Evolutionary conservation across 2,113 vertebrate species (phyloP).

Genomic region (Scytalopus superciliaris): DNA sequence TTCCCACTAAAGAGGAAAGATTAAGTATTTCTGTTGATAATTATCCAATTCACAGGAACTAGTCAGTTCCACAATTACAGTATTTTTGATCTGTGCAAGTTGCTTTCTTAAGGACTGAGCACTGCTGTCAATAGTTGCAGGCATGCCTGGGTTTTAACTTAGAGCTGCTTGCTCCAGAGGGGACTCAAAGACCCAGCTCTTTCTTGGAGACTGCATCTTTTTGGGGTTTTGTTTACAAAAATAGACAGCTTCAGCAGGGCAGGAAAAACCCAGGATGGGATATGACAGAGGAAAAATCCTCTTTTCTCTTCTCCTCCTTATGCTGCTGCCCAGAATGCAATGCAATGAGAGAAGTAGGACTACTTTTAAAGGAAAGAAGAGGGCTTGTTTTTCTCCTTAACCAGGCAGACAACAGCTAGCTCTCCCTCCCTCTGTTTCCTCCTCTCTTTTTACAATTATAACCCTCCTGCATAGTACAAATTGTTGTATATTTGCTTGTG

Average conservation of each 20-base stretch:
- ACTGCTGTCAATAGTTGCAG: not conserved
- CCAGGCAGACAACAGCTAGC: not conserved
- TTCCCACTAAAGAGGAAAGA: not conserved
- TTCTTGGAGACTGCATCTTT: not conserved
- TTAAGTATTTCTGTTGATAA: not conserved
- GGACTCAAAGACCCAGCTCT: fast-evolving
- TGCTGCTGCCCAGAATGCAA: not conserved
- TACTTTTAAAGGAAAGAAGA: not conserved
- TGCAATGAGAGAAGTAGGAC: not conserved
- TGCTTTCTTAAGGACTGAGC: not conserved
- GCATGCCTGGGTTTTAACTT: not conserved
- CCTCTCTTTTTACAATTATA: not conserved
- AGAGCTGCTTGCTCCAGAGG: not conserved
- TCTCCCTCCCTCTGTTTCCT: not conserved
- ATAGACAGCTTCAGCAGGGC: not conserved
- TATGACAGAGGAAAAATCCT: not conserved
- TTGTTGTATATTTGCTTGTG: not conserved
- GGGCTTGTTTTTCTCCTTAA: not conserved
- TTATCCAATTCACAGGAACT: not conserved
- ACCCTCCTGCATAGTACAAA: not conserved
- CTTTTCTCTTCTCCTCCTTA: not conserved
- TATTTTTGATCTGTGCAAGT: not conserved
- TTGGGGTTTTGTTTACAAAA: not conserved
- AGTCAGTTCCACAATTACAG: fast-evolving
- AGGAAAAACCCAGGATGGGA: not conserved